Evolutionary conservation across 2,797 vertebrate species (phyloP).

Genomic region (Vireo griseus): DNA sequence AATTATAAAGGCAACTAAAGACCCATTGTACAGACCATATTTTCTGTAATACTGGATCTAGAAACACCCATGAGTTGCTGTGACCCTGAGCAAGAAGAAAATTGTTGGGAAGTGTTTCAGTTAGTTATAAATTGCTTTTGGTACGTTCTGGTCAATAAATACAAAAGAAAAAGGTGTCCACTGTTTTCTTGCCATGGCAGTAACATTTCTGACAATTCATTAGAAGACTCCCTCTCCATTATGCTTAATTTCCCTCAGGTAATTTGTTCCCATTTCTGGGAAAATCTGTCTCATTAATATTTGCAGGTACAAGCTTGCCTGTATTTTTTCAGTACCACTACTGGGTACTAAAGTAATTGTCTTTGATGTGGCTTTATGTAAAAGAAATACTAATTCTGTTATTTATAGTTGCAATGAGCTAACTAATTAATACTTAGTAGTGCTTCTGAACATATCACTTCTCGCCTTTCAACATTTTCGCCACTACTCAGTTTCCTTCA

Average conservation of each 20-base stretch:
- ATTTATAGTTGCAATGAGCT: neutral
- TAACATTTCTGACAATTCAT: neutral
- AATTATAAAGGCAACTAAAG: neutral
- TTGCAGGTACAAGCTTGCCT: neutral
- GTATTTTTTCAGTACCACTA: neutral
- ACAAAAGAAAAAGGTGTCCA: neutral
- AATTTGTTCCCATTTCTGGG: neutral
- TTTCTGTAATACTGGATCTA: neutral
- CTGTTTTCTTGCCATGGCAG: neutral
- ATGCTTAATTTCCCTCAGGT: neutral
- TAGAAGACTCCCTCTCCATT: neutral
- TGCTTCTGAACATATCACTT: neutral
- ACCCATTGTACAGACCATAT: fast-evolving
- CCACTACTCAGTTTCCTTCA: conserved; percentile 5
- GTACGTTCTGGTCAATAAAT: neutral
- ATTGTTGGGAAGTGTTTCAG: neutral
- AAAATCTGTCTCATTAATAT: neutral
- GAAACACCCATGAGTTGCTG: neutral
- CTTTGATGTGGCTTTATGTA: neutral
- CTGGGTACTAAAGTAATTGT: neutral
- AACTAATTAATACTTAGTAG: neutral
- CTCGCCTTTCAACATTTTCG: conserved; percentile 5
- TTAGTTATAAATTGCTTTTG: neutral
- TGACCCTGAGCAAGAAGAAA: neutral
- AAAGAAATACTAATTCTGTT: neutral